A percentile compares a stretch with the other conserved stretches of the same genome.
Conservation (phyloP, 2,888 invertebrate species). For the Drosophila tripunctata region DNA sequence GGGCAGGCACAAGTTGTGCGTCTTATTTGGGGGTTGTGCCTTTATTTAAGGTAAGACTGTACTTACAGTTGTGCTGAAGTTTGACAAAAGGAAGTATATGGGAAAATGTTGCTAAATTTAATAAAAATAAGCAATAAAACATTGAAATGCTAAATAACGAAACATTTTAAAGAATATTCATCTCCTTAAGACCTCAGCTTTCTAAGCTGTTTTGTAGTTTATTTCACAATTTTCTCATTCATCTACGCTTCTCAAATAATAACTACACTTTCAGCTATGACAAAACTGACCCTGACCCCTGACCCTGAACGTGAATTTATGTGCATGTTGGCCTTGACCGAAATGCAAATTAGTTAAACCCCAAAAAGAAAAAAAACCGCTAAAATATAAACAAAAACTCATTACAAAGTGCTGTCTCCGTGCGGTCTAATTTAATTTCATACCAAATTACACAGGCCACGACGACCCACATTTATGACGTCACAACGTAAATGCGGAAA, state of each 20-base stretch:
- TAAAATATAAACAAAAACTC: constrained; percentile 61
- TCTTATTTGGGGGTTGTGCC: constrained; percentile 5
- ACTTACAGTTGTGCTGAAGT: constrained; percentile 32
- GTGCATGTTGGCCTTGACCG: constrained; percentile 74
- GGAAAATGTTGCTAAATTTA: not conserved
- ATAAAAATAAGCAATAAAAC: not conserved
- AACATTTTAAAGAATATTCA: too few relatives aligned
- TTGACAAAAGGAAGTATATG: not conserved
- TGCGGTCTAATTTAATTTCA: constrained; percentile 72
- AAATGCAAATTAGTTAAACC: constrained; percentile 72
- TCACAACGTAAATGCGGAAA: constrained; percentile 51
- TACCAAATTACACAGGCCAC: constrained; percentile 67
- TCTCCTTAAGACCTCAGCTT: not conserved
- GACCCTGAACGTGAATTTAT: constrained; percentile 61
- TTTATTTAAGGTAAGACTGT: constrained; percentile 10
- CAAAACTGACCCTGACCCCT: constrained; percentile 48
- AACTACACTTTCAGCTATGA: not conserved
- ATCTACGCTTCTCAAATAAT: constrained; percentile 1
- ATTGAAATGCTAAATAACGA: not conserved
- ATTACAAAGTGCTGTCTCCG: constrained; percentile 45
- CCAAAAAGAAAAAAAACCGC: constrained; percentile 32
- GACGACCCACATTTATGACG: constrained; percentile 59
- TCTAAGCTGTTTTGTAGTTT: not conserved
- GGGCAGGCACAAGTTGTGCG: constrained; percentile 71
- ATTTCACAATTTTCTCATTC: too few relatives aligned